Percentiles rank a stretch among this genome's conserved stretches.
Conservation (phyloP, 2,888 invertebrate species). For the Beris morrisii region DNA sequence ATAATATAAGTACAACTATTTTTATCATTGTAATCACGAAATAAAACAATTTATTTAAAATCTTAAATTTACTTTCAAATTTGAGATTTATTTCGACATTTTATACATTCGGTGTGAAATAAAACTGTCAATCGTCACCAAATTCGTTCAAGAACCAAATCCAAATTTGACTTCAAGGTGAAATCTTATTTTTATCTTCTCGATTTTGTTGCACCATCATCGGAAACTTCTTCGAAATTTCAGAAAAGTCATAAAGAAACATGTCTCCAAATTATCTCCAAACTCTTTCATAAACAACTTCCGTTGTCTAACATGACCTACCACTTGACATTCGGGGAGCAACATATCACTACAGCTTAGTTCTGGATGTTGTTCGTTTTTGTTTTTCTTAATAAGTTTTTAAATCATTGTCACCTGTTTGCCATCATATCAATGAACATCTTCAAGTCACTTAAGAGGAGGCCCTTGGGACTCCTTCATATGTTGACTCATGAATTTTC, state of each 20-base stretch:
- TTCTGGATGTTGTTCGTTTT: too few relatives aligned
- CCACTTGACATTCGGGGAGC: slow-evolving; percentile 10
- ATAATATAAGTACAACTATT: too few relatives aligned
- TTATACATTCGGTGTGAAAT: too few relatives aligned
- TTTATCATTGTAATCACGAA: too few relatives aligned
- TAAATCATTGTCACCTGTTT: slow-evolving; percentile 29
- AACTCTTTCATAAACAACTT: slow-evolving; percentile 24
- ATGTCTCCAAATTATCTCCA: slow-evolving; percentile 21
- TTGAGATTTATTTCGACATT: too few relatives aligned
- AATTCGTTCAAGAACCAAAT: too few relatives aligned
- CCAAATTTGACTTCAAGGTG: too few relatives aligned
- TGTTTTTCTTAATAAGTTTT: neutral
- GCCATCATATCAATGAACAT: slow-evolving; percentile 29
- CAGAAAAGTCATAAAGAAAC: slow-evolving; percentile 2
- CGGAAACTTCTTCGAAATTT: neutral
- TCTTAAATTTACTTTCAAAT: too few relatives aligned
- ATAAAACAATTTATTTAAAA: too few relatives aligned
- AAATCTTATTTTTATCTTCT: too few relatives aligned
- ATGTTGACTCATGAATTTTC: slow-evolving; percentile 26
- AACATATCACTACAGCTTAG: neutral
- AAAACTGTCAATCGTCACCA: too few relatives aligned
- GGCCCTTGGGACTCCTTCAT: slow-evolving; percentile 22
- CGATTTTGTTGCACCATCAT: too few relatives aligned
- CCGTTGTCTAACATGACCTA: slow-evolving; percentile 30
- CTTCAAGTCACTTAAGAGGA: slow-evolving; percentile 9